Conservation (phyloP, 2,113 vertebrate species). For the Leptosomus discolor region DNA sequence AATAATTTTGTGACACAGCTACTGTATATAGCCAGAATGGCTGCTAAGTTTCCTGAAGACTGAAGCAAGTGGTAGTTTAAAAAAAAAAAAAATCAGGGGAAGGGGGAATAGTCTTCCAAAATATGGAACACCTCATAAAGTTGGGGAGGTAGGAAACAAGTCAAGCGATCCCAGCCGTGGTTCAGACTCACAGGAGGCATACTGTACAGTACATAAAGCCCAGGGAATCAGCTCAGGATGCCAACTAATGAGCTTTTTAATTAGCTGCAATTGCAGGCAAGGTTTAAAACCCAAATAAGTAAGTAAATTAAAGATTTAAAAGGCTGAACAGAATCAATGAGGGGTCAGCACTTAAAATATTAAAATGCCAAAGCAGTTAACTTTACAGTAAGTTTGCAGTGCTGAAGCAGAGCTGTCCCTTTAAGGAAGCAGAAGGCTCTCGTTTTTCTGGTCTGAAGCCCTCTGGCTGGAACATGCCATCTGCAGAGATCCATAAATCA, state of each 20-base stretch:
- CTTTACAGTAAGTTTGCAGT: not conserved
- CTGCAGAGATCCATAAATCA: slow-evolving; percentile 11
- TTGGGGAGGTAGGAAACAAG: slow-evolving; percentile 25
- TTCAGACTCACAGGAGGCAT: not conserved
- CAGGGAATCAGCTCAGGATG: slow-evolving; percentile 35
- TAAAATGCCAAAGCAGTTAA: not conserved
- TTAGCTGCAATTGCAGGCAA: slow-evolving; percentile 35
- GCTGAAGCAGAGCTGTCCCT: not conserved
- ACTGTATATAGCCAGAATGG: not conserved
- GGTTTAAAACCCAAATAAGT: slow-evolving; percentile 59
- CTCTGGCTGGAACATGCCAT: slow-evolving; percentile 1
- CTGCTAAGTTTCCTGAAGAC: not conserved
- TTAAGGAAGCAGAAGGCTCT: not conserved
- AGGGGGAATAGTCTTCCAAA: not conserved
- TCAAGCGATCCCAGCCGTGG: not conserved
- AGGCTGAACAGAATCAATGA: slow-evolving; percentile 31
- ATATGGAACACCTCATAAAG: slow-evolving; percentile 61
- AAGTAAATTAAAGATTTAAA: slow-evolving; percentile 61
- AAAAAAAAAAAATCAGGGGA: not conserved
- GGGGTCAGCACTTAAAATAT: slow-evolving; percentile 29
- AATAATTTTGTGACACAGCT: not conserved
- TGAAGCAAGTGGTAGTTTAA: not conserved
- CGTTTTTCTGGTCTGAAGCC: not conserved
- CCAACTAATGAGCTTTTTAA: slow-evolving; percentile 65
- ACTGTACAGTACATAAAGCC: slow-evolving; percentile 3